A percentile compares a stretch with the other conserved stretches of the same genome.
phyloP scores from a whole-genome alignment of 2,113 vertebrate species.

The Lamprotornis superbus region DNA sequence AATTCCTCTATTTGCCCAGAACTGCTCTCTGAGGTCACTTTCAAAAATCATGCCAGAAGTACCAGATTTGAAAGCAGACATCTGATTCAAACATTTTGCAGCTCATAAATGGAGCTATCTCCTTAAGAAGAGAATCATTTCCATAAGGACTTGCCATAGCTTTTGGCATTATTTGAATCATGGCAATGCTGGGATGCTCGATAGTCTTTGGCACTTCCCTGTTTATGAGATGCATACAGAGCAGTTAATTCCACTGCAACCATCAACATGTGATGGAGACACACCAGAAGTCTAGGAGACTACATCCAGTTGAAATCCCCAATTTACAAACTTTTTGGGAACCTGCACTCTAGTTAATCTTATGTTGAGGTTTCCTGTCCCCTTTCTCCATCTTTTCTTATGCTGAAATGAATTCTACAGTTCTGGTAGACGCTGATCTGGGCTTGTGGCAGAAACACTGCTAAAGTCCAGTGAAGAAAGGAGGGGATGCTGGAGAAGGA shows the following conservation, averaged over 20 bases:
- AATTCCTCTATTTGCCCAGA: conserved; percentile 17
- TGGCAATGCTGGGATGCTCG: background rate
- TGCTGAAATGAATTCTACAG: background rate
- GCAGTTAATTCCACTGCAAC: background rate
- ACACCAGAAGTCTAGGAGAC: background rate
- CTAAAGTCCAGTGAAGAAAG: background rate
- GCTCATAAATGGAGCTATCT: conserved; percentile 16
- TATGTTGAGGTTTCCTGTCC: background rate
- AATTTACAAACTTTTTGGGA: background rate
- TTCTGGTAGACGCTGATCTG: background rate
- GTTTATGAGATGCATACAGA: background rate
- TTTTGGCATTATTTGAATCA: background rate
- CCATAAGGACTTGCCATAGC: background rate
- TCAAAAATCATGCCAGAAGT: conserved; percentile 10
- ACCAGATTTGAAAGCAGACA: conserved; percentile 43
- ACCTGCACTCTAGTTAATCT: background rate
- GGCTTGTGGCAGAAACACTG: background rate
- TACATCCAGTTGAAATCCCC: background rate
- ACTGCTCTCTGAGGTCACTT: background rate
- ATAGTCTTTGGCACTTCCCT: background rate
- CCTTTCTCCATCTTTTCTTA: background rate
- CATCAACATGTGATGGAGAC: background rate
- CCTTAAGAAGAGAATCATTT: background rate
- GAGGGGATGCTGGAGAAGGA: background rate
- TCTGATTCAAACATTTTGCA: conserved; percentile 45